phyloP scores from a whole-genome alignment of 2,797 vertebrate species.

The Lindbergichthys nudifrons region DNA sequence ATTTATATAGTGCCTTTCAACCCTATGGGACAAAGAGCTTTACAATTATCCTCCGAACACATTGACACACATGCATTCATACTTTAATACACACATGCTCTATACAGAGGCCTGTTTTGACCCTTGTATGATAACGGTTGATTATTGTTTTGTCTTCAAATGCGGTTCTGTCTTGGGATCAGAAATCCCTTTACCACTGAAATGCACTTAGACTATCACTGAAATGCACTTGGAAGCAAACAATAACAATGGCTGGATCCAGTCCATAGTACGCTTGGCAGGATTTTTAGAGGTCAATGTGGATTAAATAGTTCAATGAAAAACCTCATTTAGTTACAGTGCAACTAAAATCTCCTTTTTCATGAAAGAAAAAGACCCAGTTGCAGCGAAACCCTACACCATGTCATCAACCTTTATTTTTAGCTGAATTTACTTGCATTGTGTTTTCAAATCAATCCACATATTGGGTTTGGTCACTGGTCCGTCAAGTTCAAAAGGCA shows the following conservation, averaged over 20 bases:
- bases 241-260: conserved; percentile 61
- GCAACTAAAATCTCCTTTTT: conserved; percentile 37
- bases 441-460: conserved; percentile 11
- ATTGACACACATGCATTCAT: too few relatives aligned
- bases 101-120: not conserved
- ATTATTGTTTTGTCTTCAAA: conserved; percentile 24
- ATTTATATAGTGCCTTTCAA: too few relatives aligned
- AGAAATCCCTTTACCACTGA: conserved; percentile 29
- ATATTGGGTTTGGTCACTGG: conserved; percentile 3
- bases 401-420: conserved; percentile 33
- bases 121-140: conserved; percentile 5
- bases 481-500: conserved; percentile 13
- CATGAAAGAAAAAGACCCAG: conserved; percentile 33
- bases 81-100: too few relatives aligned
- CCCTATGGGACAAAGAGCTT: too few relatives aligned
- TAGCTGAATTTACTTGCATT: conserved; percentile 43
- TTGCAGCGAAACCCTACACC: conserved; percentile 32
- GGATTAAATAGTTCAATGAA: conserved; percentile 65
- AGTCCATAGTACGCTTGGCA: conserved; percentile 46
- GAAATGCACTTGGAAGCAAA: conserved; percentile 54
- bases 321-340: conserved; percentile 51
- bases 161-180: conserved; percentile 43
- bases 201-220: conserved; percentile 48
- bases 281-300: conserved; percentile 58
- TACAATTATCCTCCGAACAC: too few relatives aligned